Conservation (phyloP, 2,797 vertebrate species). For the Liasis olivaceus region DNA sequence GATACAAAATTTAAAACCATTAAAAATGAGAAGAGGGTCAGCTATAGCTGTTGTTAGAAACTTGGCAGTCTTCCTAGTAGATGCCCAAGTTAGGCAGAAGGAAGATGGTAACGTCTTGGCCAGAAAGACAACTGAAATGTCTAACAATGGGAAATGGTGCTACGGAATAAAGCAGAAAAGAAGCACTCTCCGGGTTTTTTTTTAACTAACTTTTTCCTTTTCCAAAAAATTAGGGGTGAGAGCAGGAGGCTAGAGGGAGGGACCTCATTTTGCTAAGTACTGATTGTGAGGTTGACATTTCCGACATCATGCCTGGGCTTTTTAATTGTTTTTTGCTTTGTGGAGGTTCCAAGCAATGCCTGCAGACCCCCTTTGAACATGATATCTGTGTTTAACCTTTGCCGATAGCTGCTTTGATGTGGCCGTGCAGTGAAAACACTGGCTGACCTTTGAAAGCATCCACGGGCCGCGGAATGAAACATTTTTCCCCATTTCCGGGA, state of each 20-base stretch:
- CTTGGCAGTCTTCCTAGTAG: neutral
- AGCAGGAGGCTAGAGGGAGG: neutral
- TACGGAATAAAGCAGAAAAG: neutral
- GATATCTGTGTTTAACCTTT: neutral
- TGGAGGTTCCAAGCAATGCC: neutral
- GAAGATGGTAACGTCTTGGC: neutral
- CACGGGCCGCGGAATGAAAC: accelerated
- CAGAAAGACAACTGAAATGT: neutral
- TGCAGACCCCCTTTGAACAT: neutral
- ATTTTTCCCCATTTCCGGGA: accelerated
- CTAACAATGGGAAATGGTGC: neutral
- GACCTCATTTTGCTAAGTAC: neutral
- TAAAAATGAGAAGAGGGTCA: neutral
- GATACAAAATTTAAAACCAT: neutral
- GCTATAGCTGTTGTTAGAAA: neutral
- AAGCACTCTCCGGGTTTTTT: neutral
- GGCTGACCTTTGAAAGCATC: neutral
- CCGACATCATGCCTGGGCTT: neutral
- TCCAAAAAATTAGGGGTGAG: neutral
- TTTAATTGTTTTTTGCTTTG: accelerated
- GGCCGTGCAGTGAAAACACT: too few species aligned
- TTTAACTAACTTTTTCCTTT: neutral
- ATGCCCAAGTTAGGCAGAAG: neutral
- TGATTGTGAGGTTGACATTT: neutral
- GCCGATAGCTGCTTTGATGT: neutral